These are phyloP conservation scores for Microcaecilia unicolor DNA, from an alignment of 2,797 vertebrate genomes.

Conservation along the genomic window DNA sequence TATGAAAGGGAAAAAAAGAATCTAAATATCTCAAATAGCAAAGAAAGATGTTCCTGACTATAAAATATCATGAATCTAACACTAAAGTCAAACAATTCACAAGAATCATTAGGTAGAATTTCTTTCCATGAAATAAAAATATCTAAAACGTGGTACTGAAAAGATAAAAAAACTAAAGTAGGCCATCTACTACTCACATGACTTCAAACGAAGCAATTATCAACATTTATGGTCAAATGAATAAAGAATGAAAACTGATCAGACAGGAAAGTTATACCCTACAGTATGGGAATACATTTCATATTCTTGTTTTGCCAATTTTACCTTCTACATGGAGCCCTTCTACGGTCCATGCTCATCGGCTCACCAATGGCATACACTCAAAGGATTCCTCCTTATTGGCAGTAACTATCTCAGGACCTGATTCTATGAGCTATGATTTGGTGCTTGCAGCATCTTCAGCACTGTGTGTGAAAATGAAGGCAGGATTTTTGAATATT, in stretches of 20 bases:
- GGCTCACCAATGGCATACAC: constrained; percentile 87
- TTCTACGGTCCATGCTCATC: constrained; percentile 97
- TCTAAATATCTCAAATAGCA: too few species aligned
- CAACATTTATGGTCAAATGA: constrained; percentile 61
- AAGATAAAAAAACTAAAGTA: constrained; percentile 31
- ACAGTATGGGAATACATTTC: constrained; percentile 67
- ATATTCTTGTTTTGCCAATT: constrained; percentile 67
- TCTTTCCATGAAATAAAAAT: constrained; percentile 35
- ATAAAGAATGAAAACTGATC: constrained; percentile 61
- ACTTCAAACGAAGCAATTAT: constrained; percentile 52
- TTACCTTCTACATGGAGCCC: constrained; percentile 98
- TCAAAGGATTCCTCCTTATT: constrained; percentile 97
- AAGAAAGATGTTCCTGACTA: too few species aligned
- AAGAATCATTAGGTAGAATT: too few species aligned
- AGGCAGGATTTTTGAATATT: constrained; percentile 88
- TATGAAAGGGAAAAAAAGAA: too few species aligned
- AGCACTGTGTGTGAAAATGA: constrained; percentile 99
- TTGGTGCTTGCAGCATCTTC: constrained; percentile 94
- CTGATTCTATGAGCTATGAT: constrained; percentile 98
- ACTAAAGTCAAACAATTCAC: too few species aligned
- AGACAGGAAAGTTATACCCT: constrained; percentile 61
- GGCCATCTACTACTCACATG: constrained; percentile 45
- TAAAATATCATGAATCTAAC: too few species aligned
- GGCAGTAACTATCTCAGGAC: constrained; percentile 96
- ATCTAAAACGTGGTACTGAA: constrained; percentile 38